phyloP scores from a whole-genome alignment of 2,113 vertebrate species.

The Uria lomvia region DNA sequence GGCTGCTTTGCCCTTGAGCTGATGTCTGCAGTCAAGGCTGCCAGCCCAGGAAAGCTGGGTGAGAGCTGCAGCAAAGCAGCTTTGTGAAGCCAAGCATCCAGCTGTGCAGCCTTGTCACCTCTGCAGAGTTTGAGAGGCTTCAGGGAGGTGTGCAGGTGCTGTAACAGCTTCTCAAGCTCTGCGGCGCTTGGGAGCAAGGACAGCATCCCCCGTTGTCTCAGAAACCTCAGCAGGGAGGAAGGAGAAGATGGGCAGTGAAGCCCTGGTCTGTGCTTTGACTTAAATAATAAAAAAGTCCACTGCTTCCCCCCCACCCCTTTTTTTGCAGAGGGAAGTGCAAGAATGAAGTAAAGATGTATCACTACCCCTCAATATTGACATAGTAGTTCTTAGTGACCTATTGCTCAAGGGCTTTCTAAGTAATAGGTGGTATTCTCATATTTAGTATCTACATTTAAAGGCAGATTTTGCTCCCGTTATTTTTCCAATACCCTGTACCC shows the following conservation, averaged over 20 bases:
- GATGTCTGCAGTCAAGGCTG: neutral
- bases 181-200: fast-evolving
- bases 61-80: neutral
- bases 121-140: fast-evolving
- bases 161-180: neutral
- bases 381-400: neutral
- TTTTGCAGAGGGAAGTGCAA: neutral
- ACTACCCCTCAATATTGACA: neutral
- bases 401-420: neutral
- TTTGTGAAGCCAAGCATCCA: neutral
- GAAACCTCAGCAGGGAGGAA: neutral
- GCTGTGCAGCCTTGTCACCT: neutral
- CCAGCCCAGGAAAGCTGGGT: neutral
- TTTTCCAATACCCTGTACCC: neutral
- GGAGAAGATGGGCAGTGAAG: neutral
- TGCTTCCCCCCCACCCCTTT: neutral
- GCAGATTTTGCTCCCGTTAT: neutral
- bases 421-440: neutral
- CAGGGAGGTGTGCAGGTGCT: neutral
- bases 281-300: neutral
- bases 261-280: neutral
- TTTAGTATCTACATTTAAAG: neutral
- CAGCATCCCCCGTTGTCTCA: neutral
- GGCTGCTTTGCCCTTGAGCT: neutral
- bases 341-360: neutral